Evolutionary conservation across 2,888 invertebrate species (phyloP).

Genomic region (Anodontia alba): DNA sequence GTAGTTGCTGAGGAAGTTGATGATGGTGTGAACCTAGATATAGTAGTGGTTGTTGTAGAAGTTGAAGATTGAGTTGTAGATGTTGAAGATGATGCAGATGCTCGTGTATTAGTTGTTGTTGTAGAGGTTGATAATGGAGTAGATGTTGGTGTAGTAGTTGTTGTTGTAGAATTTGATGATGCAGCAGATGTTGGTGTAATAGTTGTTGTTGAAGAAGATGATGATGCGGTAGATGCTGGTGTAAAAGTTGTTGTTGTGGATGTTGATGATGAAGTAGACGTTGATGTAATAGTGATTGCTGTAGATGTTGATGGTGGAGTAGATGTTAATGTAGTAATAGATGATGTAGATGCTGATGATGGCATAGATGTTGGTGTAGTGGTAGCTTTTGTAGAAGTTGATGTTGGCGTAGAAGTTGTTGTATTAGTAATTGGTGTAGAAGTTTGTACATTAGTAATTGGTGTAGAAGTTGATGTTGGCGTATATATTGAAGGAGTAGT

Average conservation of each 20-base stretch:
- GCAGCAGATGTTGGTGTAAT: too few species aligned
- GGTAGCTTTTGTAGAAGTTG: slow-evolving; percentile 9
- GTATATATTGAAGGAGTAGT: background rate
- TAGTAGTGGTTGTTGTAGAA: slow-evolving; percentile 23
- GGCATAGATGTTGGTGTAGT: background rate
- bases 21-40: background rate
- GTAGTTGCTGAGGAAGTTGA: background rate
- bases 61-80: slow-evolving; percentile 10
- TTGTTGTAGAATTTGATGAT: background rate
- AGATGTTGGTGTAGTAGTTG: too few species aligned
- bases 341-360: background rate
- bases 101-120: too few species aligned
- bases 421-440: too few species aligned
- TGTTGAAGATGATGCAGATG: slow-evolving; percentile 3
- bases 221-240: too few species aligned
- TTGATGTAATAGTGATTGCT: background rate
- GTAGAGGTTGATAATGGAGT: too few species aligned
- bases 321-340: background rate
- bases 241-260: background rate
- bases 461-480: background rate
- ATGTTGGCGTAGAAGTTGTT: slow-evolving; percentile 7
- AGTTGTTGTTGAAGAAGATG: too few species aligned
- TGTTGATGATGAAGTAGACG: background rate
- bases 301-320: background rate
- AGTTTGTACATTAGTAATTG: too few species aligned